These are phyloP conservation scores for Xiphophorus birchmanni DNA, from an alignment of 2,797 vertebrate species.

Conservation along the genomic window DNA sequence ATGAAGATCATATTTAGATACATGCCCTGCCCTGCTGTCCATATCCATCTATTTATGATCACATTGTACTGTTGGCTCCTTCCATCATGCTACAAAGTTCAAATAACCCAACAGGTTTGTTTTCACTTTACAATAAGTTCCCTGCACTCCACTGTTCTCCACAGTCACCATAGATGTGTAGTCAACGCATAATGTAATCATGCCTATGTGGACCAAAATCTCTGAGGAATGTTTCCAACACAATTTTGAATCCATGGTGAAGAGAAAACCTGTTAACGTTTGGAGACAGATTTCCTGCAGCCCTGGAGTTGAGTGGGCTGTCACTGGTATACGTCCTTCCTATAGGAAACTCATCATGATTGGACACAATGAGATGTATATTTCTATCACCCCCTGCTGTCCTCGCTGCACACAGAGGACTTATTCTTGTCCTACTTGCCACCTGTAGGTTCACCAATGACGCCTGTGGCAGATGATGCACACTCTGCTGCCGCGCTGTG, in stretches of 20 bases:
- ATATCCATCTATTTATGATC: background rate
- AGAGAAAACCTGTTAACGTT: background rate
- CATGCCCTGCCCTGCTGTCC: background rate
- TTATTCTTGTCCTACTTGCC: background rate
- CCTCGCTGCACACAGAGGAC: background rate
- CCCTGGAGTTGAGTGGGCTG: background rate
- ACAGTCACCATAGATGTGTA: conserved; percentile 17
- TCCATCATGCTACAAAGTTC: background rate
- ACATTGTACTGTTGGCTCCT: background rate
- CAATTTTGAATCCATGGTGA: background rate
- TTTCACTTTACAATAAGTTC: background rate
- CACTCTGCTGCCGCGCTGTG: conserved; percentile 19
- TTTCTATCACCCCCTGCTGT: background rate
- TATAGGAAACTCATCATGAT: background rate
- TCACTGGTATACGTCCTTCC: background rate
- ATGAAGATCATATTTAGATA: too few species aligned
- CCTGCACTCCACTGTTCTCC: background rate
- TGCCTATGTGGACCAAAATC: background rate
- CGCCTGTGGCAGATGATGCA: conserved; percentile 20
- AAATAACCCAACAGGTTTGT: background rate
- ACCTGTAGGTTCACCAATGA: conserved; percentile 36
- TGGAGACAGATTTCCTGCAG: background rate
- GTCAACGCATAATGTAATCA: background rate
- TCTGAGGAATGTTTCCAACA: background rate
- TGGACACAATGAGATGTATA: background rate